These are phyloP conservation scores for Euphonia xanthogaster DNA, from an alignment of 2,797 vertebrate genomes.

Conservation along the genomic window DNA sequence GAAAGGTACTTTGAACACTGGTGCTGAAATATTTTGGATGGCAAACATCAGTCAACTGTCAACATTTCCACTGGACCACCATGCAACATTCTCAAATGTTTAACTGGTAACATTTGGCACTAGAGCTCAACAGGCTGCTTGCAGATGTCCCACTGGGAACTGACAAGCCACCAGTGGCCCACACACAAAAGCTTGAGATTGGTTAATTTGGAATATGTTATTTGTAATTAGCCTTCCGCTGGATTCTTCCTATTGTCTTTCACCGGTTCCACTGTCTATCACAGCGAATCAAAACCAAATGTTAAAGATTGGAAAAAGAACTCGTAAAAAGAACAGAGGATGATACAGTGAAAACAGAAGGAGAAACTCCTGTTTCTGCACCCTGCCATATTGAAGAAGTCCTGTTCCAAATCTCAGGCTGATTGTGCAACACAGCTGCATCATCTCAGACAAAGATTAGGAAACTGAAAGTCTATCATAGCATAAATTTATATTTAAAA, in stretches of 20 bases:
- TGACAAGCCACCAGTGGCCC: background rate
- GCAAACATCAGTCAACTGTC: background rate
- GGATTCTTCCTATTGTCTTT: constrained; percentile 23
- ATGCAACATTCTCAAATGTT: background rate
- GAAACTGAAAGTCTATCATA: background rate
- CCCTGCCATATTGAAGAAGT: background rate
- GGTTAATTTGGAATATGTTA: background rate
- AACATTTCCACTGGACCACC: background rate
- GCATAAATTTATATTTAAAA: background rate
- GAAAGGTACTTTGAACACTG: background rate
- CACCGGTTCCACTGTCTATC: background rate
- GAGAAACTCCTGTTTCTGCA: background rate
- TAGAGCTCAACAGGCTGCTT: background rate
- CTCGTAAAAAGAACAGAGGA: background rate
- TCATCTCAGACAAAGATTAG: background rate
- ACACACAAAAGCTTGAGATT: background rate
- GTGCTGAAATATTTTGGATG: background rate
- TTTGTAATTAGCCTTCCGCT: background rate
- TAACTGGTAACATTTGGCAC: background rate
- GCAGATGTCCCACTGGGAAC: background rate
- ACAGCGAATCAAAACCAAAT: constrained; percentile 16
- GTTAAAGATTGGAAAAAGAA: background rate
- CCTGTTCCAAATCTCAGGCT: background rate
- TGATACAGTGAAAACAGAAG: background rate
- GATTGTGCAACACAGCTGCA: background rate